These are phyloP conservation scores for Elymnias hypermnestra DNA, from an alignment of 1,140 invertebrate genomes.

Conservation along the genomic window DNA sequence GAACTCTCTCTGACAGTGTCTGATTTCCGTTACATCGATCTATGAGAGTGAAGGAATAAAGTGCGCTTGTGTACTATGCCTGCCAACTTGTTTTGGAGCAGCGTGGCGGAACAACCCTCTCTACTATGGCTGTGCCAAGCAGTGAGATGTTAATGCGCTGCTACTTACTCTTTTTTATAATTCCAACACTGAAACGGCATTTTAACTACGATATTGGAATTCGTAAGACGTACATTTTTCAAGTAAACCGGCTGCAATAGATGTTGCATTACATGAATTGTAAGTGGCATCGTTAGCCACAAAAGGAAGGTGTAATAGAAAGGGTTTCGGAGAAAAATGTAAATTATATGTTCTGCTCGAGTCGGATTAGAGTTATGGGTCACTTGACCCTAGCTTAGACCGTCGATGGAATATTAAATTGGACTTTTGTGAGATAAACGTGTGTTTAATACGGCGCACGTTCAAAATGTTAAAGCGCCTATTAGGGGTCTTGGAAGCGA, in stretches of 20 bases:
- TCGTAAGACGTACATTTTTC: constrained; percentile 32
- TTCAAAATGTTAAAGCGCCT: constrained; percentile 20
- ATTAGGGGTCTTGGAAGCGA: constrained; percentile 5
- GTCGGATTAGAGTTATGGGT: constrained; percentile 53
- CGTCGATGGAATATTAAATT: constrained; percentile 54
- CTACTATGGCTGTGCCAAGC: no score
- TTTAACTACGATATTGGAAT: constrained; percentile 24
- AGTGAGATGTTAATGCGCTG: no score
- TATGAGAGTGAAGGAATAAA: no score
- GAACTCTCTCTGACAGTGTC: no score
- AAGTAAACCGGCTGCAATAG: constrained; percentile 33
- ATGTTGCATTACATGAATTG: constrained; percentile 53
- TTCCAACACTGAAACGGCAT: no score
- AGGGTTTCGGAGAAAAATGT: constrained; percentile 57
- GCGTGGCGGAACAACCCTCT: no score
- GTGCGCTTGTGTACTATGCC: no score
- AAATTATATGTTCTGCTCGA: constrained; percentile 47
- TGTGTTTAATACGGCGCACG: constrained; percentile 32
- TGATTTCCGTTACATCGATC: no score
- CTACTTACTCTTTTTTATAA: no score
- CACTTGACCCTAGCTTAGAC: constrained; percentile 47
- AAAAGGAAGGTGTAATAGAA: constrained; percentile 48
- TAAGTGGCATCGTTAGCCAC: constrained; percentile 40
- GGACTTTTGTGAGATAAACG: constrained; percentile 31
- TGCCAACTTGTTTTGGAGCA: no score